Base-by-base conservation (phyloP, 1,140 invertebrate species). In the Acyrthosiphon pisum region DNA sequence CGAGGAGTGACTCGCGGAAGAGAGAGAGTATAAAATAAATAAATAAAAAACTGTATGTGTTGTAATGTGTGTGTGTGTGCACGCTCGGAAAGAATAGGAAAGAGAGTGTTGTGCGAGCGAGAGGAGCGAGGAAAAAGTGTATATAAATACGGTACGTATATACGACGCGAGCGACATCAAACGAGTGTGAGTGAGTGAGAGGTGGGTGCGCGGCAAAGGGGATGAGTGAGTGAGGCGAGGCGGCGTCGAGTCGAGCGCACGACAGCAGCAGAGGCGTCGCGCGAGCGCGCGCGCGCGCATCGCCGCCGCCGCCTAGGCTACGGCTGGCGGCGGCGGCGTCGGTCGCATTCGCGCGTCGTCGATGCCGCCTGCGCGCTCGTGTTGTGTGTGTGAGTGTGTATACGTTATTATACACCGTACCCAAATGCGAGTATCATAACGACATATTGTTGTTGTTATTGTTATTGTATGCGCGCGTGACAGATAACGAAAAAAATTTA, bases 251-350 rank as follows among this genome's bases (percentile, higher is more conserved):
- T 84, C 83, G 83, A 84, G 41, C 83, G 37, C 83, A 84, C 76
- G 35, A 37, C 35, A 37, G 37, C 76, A 35, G 76, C 83, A 84
- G 41, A 84, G 83, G 83, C 83, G 83, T 84, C 83, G 83, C 35
- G 83, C 83, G 83, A 41, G 22, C 83, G 83, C 83, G 83, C 37
- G 81, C 81, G 83, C 83, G 83, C 83, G 83, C 83, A 84, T 84
- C 37, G 83, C 83, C 41, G 83, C 83, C 83, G 83, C 83, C 83
- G 83, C 83, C 81, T 30, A 68, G 56, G 35, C 76, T 35, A 22
- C n/a, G 11, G 76, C 76, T 83, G 35, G n/a, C 35, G 81, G 35
- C 35, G 81, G 37, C 37, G 35, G 20, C 35, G 22, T 37, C 81
- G 81, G 22, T 84, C 20, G 81, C 81, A 46, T 46, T 44, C 84